A percentile compares a stretch with the other conserved stretches of the same genome.
These are phyloP conservation scores for Diorhabda sublineata DNA, from an alignment of 1,140 invertebrate species.

Conservation along the genomic window DNA sequence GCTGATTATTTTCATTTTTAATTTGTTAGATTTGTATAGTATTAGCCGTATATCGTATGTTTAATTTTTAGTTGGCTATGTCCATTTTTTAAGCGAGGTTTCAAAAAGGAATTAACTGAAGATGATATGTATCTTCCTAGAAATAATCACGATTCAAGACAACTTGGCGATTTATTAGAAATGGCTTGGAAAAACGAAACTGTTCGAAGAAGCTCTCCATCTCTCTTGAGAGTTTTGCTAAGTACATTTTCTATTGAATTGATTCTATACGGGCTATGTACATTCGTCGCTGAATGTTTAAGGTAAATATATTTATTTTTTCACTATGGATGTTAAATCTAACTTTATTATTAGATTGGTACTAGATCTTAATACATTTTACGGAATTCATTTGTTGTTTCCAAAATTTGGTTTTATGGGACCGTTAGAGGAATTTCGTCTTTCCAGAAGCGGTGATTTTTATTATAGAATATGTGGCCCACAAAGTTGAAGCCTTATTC, in stretches of 20 bases:
- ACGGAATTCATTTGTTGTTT: too few relatives aligned
- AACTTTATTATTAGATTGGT: background rate
- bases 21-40: too few relatives aligned
- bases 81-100: conserved; percentile 31
- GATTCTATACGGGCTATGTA: conserved; percentile 42
- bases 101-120: conserved; percentile 23
- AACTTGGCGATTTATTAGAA: conserved; percentile 54
- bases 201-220: conserved; percentile 29
- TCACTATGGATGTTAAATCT: background rate
- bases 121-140: conserved; percentile 26
- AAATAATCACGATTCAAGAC: conserved; percentile 25
- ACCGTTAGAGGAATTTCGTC: too few relatives aligned
- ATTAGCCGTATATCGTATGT: background rate
- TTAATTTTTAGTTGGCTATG: conserved; percentile 41
- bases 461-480: too few relatives aligned
- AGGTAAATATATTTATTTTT: background rate
- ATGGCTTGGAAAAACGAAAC: conserved; percentile 51
- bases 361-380: too few relatives aligned
- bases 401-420: too few relatives aligned
- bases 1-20: too few relatives aligned
- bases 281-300: background rate
- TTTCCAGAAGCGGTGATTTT: too few relatives aligned
- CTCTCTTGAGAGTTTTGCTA: conserved; percentile 34
- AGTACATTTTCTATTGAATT: conserved; percentile 20
- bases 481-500: too few relatives aligned